These are phyloP conservation scores for Dasyornis broadbenti DNA, from an alignment of 2,113 vertebrate species.

Conservation along the genomic window DNA sequence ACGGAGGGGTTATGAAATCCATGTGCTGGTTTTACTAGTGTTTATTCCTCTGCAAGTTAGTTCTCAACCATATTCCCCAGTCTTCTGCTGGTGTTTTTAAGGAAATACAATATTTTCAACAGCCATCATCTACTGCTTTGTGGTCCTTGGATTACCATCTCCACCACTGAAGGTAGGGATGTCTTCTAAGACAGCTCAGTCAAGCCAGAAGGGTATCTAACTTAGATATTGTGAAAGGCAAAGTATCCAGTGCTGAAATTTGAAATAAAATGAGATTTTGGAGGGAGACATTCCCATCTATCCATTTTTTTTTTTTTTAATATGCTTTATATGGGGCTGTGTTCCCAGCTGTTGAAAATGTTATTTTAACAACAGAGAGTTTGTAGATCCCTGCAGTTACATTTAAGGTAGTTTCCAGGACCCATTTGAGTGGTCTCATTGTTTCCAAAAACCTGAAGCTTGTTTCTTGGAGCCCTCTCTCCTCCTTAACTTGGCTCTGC, in stretches of 20 bases:
- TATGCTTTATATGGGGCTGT: neutral
- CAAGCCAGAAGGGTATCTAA: neutral
- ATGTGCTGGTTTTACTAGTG: neutral
- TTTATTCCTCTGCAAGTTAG: neutral
- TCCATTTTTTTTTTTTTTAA: neutral
- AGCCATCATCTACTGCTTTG: neutral
- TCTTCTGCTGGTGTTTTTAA: neutral
- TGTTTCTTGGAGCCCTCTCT: neutral
- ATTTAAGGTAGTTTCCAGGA: neutral
- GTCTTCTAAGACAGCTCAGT: neutral
- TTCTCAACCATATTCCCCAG: neutral
- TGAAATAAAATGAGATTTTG: neutral
- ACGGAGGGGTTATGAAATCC: neutral
- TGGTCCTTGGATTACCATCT: neutral
- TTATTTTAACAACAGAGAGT: neutral
- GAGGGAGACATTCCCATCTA: neutral
- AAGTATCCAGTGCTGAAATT: neutral
- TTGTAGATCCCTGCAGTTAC: neutral
- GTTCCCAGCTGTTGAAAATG: neutral
- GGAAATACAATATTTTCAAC: neutral
- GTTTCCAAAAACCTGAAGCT: neutral
- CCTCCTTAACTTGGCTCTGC: neutral
- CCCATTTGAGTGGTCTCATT: neutral
- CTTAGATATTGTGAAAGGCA: neutral
- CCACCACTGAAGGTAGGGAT: neutral